phyloP scores from a whole-genome alignment of 2,113 vertebrate genomes.

The Puma concolor region DNA sequence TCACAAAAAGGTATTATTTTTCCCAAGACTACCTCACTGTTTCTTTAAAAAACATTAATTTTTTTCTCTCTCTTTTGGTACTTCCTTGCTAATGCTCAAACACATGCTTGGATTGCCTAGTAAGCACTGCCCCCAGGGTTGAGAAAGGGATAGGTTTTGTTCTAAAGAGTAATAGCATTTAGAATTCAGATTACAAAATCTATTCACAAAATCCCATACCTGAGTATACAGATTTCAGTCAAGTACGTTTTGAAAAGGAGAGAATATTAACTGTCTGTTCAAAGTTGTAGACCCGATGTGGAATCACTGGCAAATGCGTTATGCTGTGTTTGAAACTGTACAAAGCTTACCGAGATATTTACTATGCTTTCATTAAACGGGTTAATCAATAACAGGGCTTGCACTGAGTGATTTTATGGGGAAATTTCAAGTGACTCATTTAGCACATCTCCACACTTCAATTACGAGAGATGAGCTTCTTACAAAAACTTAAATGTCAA shows the following conservation, averaged over 20 bases:
- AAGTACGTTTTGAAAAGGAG: neutral
- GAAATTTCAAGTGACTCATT: neutral
- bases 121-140: neutral
- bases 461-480: neutral
- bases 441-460: constrained; percentile 3
- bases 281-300: neutral
- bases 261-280: neutral
- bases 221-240: neutral
- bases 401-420: neutral
- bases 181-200: constrained; percentile 18
- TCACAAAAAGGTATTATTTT: neutral
- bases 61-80: neutral
- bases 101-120: neutral
- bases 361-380: neutral
- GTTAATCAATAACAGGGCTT: neutral
- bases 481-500: constrained; percentile 1
- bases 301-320: neutral
- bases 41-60: neutral
- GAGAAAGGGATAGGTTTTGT: neutral
- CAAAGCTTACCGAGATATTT: neutral
- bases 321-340: neutral
- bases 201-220: neutral
- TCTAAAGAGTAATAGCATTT: neutral
- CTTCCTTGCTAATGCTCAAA: neutral
- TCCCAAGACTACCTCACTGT: neutral